A percentile compares a stretch with the other conserved stretches of the same genome.
phyloP scores from a whole-genome alignment of 1,140 invertebrate genomes.

The Heliconius eleuchia region DNA sequence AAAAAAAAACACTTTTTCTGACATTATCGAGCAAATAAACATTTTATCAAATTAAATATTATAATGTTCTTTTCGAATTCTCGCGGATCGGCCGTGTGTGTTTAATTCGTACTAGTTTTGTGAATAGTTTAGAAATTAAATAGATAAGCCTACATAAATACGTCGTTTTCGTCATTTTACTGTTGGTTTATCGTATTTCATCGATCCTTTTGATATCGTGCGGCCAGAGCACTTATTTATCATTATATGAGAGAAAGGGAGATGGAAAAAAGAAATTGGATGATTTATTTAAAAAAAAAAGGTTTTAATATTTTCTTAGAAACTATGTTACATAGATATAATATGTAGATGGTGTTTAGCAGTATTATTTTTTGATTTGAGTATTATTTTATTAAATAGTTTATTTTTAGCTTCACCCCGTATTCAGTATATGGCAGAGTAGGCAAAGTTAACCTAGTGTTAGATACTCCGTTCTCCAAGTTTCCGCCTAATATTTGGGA shows the following conservation, averaged over 20 bases:
- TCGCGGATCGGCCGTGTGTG: neutral
- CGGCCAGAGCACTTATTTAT: neutral
- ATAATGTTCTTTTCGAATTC: neutral
- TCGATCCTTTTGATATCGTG: slow-evolving; percentile 2
- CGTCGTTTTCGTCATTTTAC: neutral
- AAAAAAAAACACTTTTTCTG: neutral
- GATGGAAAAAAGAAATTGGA: neutral
- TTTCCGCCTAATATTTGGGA: neutral
- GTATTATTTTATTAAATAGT: too few species aligned
- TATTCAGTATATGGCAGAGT: neutral
- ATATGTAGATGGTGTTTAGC: too few species aligned
- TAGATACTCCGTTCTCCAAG: too few species aligned
- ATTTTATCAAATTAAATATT: slow-evolving; percentile 11
- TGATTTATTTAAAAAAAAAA: neutral
- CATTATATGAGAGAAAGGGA: neutral
- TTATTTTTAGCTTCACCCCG: too few species aligned
- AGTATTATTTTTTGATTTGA: too few species aligned
- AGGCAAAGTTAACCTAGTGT: neutral
- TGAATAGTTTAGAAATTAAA: slow-evolving; percentile 9
- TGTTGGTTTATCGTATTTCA: neutral
- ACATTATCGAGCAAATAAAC: neutral
- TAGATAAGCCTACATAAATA: slow-evolving; percentile 8
- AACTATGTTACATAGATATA: neutral
- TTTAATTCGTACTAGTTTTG: neutral
- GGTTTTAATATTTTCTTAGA: neutral